Evolutionary conservation across 2,888 invertebrate genomes (phyloP).

Genomic region (Acleris cristana): DNA sequence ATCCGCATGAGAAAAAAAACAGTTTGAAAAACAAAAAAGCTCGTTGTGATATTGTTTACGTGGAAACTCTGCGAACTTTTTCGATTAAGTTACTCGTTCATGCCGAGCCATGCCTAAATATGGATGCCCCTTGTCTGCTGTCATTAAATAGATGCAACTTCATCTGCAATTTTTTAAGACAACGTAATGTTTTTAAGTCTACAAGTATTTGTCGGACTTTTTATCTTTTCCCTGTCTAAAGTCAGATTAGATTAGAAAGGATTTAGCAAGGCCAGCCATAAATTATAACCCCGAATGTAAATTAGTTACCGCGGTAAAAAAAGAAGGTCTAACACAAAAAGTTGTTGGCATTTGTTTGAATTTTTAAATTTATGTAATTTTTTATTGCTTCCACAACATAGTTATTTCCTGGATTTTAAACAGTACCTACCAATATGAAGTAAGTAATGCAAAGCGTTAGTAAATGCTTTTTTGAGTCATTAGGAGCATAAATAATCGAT

Average conservation of each 20-base stretch:
- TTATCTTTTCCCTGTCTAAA: background rate
- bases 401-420: too few species aligned
- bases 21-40: slow-evolving; percentile 25
- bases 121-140: slow-evolving; percentile 11
- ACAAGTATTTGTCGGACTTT: too few species aligned
- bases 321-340: background rate
- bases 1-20: slow-evolving; percentile 30
- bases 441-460: too few species aligned
- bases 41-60: slow-evolving; percentile 30
- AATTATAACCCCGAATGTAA: background rate
- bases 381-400: too few species aligned
- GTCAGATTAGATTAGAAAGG: too few species aligned
- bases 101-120: slow-evolving; percentile 16
- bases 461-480: too few species aligned
- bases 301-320: background rate
- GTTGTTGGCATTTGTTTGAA: too few species aligned
- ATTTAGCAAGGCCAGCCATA: background rate
- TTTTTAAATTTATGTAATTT: background rate
- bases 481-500: too few species aligned
- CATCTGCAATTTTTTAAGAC: background rate
- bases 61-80: slow-evolving; percentile 25
- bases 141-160: slow-evolving; percentile 13
- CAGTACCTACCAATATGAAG: too few species aligned
- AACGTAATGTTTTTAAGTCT: too few species aligned
- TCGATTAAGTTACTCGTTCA: slow-evolving; percentile 33